Conservation (phyloP, 2,113 vertebrate species). For the Epinephelus moara region DNA sequence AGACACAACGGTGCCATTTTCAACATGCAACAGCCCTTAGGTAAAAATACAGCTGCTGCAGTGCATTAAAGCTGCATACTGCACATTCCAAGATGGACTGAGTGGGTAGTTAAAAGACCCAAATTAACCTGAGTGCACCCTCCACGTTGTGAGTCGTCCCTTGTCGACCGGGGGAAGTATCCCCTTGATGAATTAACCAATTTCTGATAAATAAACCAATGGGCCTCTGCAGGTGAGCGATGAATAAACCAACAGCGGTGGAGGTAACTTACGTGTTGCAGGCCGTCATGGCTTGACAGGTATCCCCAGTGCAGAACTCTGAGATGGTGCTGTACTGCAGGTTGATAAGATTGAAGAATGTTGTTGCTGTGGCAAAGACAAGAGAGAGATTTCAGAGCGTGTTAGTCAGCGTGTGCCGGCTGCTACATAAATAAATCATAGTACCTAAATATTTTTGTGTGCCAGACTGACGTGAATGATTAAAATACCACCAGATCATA, state of each 20-base stretch:
- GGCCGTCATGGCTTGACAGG: conserved; percentile 97
- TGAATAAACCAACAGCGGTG: conserved; percentile 47
- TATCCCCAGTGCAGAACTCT: conserved; percentile 98
- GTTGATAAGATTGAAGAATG: conserved; percentile 99
- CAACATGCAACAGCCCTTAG: background rate
- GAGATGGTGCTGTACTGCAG: conserved; percentile 99
- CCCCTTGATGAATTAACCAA: conserved; percentile 61
- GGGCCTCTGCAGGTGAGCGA: conserved; percentile 8
- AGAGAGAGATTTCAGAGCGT: conserved; percentile 6
- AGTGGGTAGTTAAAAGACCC: background rate
- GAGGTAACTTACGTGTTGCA: conserved; percentile 94
- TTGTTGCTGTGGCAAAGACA: conserved; percentile 89
- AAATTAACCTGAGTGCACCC: background rate
- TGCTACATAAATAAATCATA: background rate
- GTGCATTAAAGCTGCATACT: conserved; percentile 2
- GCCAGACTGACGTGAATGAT: background rate
- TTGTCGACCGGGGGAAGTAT: background rate
- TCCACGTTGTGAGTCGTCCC: background rate
- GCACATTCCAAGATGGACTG: conserved; percentile 9
- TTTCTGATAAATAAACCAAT: conserved; percentile 62
- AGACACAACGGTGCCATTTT: background rate
- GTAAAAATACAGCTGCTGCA: background rate
- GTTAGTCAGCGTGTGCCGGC: background rate
- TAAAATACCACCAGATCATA: background rate
- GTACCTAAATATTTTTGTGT: background rate